Base-by-base conservation (phyloP, 2,113 vertebrate species). In the Ochotona curzoniae region DNA sequence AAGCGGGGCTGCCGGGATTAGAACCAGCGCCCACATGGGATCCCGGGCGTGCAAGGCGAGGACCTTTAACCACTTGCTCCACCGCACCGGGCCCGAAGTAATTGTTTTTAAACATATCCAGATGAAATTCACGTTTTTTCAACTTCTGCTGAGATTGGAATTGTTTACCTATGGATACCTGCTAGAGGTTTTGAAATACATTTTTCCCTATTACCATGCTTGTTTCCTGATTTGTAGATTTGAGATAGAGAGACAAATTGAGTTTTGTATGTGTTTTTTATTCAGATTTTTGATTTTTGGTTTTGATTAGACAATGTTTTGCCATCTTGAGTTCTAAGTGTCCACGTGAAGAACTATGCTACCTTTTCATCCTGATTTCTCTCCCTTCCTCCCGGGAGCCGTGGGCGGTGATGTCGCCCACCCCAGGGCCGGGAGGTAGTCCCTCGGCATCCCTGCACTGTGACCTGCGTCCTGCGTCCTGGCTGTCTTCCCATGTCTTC, bases 351-450 rank as follows among this genome's bases (percentile, higher is more conserved):
- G n/a, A n/a, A n/a, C n/a, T 54, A 32, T 71, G 13, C 73, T 82
- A 35, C 54, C 10, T 87, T 93, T 87, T 91, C 26, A 25, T 88
- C 74, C n/a, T 93, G 73, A 30, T 83, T 83, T 88, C n/a, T 88
- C 25, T 49, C 28, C 20, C 14, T 11, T 44, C 30, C 38, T 11
- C 44, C 28, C 71, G 35, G 26, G 70, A 64, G 60, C 83, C 26
- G 78, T 64, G 57, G 47, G 21, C 70, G 8, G 91, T 51, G 4
- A 26, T 86, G 86, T 76, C 35, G 7, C 81, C 47, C 7, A 81
- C 2, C 26, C 17, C 21, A 57, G 54, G n/a, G 54, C 82, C 28
- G 82, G 30, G 18, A 21, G 49, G 30, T 78, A n/a, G n/a, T n/a
- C n/a, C n/a, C n/a, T n/a, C n/a, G n/a, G n/a, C n/a, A n/a, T n/a